Percentiles rank a stretch among this genome's conserved stretches.
These are phyloP conservation scores for Copidosoma floridanum DNA, from an alignment of 1,140 invertebrate species.

Conservation along the genomic window DNA sequence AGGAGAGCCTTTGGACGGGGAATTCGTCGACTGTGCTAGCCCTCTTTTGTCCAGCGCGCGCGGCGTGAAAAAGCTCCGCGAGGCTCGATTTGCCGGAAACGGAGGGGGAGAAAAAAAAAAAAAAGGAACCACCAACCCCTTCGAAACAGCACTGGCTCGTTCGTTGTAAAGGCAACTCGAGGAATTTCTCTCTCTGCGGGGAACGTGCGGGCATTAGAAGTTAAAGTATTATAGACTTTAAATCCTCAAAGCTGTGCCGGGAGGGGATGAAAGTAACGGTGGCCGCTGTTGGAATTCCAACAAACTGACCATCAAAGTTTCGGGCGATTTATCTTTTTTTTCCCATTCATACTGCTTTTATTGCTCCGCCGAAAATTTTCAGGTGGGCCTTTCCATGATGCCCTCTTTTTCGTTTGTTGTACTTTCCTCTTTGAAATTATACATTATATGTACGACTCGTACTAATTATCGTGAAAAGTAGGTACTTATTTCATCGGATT, in stretches of 20 bases:
- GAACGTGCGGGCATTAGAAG: constrained; percentile 21
- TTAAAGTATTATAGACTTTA: constrained; percentile 24
- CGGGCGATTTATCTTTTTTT: constrained; percentile 34
- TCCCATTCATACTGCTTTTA: too few species aligned
- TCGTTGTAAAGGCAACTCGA: constrained; percentile 9
- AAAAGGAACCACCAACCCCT: not conserved
- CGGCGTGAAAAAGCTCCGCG: constrained; percentile 28
- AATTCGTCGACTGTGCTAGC: not conserved
- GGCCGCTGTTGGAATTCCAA: constrained; percentile 14
- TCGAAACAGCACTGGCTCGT: not conserved
- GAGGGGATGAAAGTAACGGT: constrained; percentile 15
- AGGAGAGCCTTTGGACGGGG: constrained; percentile 31
- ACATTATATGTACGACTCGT: too few species aligned
- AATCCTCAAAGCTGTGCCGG: constrained; percentile 12
- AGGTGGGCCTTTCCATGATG: too few species aligned
- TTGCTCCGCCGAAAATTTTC: too few species aligned
- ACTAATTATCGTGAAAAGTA: too few species aligned
- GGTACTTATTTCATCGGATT: too few species aligned
- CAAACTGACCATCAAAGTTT: constrained; percentile 28
- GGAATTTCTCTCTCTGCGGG: constrained; percentile 11
- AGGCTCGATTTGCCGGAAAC: constrained; percentile 9
- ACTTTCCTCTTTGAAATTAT: too few species aligned
- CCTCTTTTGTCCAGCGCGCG: constrained; percentile 1
- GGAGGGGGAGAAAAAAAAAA: not conserved
- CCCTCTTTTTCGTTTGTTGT: too few species aligned